A percentile compares a stretch with the other conserved stretches of the same genome.
These are phyloP conservation scores for Hypanus sabinus DNA, from an alignment of 2,113 vertebrate genomes.

Conservation along the genomic window DNA sequence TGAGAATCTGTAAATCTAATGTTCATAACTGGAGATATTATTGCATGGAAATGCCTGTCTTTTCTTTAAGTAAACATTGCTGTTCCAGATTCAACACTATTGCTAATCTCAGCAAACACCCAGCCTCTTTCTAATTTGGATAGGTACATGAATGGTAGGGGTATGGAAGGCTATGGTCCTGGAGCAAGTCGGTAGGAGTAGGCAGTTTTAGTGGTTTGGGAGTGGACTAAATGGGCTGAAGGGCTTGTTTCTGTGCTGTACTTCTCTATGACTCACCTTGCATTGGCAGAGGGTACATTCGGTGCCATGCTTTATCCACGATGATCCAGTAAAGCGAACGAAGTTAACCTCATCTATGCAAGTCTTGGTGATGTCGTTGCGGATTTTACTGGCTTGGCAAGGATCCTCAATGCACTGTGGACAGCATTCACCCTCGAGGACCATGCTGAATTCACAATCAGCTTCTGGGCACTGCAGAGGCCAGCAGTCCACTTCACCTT, in stretches of 20 bases:
- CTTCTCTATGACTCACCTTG: constrained; percentile 56
- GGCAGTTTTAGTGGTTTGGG: no score
- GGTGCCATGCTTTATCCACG: constrained; percentile 93
- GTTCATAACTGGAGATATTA: no score
- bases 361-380: constrained; percentile 92
- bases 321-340: constrained; percentile 87
- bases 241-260: no score
- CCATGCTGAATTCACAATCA: constrained; percentile 85
- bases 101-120: not conserved
- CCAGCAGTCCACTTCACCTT: constrained; percentile 96
- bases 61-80: not conserved
- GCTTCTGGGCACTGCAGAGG: constrained; percentile 79
- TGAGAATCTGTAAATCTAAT: no score
- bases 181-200: no score
- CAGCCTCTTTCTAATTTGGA: not conserved
- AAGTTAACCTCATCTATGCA: constrained; percentile 86
- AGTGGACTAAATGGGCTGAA: no score
- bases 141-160: no score
- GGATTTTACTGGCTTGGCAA: constrained; percentile 83
- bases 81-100: not conserved
- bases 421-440: constrained; percentile 87
- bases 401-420: constrained; percentile 82
- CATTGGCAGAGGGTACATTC: constrained; percentile 95
- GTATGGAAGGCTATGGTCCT: no score
- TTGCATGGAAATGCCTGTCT: not conserved